Evolutionary conservation across 2,113 vertebrate species (phyloP).

Genomic region (Periophthalmodon schlosseri): DNA sequence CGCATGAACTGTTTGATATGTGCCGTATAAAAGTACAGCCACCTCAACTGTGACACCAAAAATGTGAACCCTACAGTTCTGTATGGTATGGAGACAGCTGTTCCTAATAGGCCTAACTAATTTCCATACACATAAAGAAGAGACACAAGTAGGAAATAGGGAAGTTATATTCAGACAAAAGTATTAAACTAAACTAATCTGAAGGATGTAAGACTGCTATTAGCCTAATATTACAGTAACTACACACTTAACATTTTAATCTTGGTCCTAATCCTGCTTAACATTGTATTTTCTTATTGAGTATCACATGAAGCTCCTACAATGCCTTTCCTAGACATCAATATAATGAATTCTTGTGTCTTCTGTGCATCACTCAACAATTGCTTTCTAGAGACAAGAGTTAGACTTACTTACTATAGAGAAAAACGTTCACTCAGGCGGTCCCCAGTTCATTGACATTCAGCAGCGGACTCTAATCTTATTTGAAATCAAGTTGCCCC

Average conservation of each 20-base stretch:
- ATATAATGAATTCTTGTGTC: constrained; percentile 36
- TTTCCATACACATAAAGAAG: neutral
- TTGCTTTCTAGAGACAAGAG: constrained; percentile 30
- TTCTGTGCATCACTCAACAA: constrained; percentile 13
- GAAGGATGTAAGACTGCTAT: neutral
- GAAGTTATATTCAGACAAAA: neutral
- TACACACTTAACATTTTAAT: neutral
- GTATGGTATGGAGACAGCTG: neutral
- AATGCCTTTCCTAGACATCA: constrained; percentile 6
- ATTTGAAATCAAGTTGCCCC: constrained; percentile 52
- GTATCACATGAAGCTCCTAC: neutral
- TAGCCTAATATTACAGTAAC: neutral
- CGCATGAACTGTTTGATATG: neutral
- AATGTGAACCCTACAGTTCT: neutral
- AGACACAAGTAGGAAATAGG: neutral
- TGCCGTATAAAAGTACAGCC: neutral
- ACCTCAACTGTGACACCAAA: neutral
- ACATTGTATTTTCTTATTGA: too few relatives aligned
- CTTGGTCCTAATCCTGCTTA: neutral
- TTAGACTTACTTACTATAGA: constrained; percentile 12
- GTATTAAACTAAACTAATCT: neutral
- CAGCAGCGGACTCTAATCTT: constrained; percentile 40
- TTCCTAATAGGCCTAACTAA: neutral
- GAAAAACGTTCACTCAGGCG: constrained; percentile 20
- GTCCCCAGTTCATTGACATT: constrained; percentile 49